Conservation (phyloP, 2,888 invertebrate species). For the Tetrapedia diversipes region DNA sequence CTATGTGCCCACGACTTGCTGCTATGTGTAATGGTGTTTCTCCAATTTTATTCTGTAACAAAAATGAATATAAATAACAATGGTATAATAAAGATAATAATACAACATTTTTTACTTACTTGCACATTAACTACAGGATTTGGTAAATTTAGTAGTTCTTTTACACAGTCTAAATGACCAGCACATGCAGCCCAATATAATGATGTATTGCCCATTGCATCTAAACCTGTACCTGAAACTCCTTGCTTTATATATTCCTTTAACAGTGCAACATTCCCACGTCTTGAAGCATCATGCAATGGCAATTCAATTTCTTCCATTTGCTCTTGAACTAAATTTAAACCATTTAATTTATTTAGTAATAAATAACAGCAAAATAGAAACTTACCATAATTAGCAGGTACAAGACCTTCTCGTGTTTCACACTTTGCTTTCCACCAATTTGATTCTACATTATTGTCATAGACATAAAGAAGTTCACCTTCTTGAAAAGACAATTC, state of each 20-base stretch:
- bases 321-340: conserved; percentile 84
- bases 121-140: conserved; percentile 81
- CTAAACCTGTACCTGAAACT: conserved; percentile 87
- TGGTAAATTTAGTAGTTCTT: conserved; percentile 83
- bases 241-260: conserved; percentile 85
- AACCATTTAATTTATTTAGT: conserved; percentile 7
- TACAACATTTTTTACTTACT: conserved; percentile 68
- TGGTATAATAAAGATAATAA: not conserved
- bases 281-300: conserved; percentile 87
- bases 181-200: conserved; percentile 87
- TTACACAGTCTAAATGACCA: conserved; percentile 85
- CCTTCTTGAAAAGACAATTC: conserved; percentile 87
- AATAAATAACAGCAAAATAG: not conserved
- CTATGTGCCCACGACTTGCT: conserved; percentile 85
- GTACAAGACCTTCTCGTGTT: conserved; percentile 84
- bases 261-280: conserved; percentile 86
- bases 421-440: conserved; percentile 86
- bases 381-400: conserved; percentile 85
- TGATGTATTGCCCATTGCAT: conserved; percentile 87
- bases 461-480: conserved; percentile 85
- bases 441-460: conserved; percentile 83
- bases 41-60: conserved; percentile 86
- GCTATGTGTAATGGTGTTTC: conserved; percentile 87
- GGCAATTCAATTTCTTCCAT: conserved; percentile 86
- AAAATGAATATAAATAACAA: conserved; percentile 4